Conservation (phyloP, 2,797 vertebrate genomes). For the Sternarchorhynchus goeldii region DNA sequence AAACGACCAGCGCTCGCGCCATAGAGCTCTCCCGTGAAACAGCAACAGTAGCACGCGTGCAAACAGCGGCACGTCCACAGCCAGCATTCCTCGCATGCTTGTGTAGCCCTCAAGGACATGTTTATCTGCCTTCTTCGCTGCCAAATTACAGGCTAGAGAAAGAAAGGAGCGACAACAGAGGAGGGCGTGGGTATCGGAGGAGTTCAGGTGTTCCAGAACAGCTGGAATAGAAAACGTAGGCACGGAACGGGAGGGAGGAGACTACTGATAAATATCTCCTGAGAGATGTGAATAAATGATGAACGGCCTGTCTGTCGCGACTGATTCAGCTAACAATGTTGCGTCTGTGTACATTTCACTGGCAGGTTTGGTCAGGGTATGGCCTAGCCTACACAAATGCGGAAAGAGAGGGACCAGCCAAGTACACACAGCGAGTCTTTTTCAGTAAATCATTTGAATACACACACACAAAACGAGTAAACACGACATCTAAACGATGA, state of each 20-base stretch:
- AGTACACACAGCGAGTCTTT: neutral
- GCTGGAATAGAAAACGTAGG: constrained; percentile 66
- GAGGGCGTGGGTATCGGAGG: constrained; percentile 41
- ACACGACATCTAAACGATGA: constrained; percentile 22
- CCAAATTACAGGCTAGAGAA: constrained; percentile 71
- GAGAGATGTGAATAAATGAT: constrained; percentile 62
- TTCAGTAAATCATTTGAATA: constrained; percentile 22
- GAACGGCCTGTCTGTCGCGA: constrained; percentile 53
- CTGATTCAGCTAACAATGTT: constrained; percentile 48
- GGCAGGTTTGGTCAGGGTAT: constrained; percentile 30
- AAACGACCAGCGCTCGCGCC: no score
- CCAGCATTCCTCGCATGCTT: constrained; percentile 73
- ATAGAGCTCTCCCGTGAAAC: neutral
- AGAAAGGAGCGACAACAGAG: constrained; percentile 19
- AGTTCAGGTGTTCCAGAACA: constrained; percentile 76
- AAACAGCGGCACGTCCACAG: constrained; percentile 50
- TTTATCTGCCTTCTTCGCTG: constrained; percentile 62
- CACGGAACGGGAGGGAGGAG: constrained; percentile 37
- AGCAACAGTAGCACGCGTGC: constrained; percentile 55
- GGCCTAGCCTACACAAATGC: constrained; percentile 24
- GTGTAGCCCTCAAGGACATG: constrained; percentile 67
- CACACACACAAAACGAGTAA: constrained; percentile 22
- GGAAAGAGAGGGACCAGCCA: neutral
- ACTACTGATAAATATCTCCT: constrained; percentile 60
- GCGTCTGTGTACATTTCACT: constrained; percentile 38